These are phyloP conservation scores for Malurus elegans DNA, from an alignment of 2,113 vertebrate species.

Conservation along the genomic window DNA sequence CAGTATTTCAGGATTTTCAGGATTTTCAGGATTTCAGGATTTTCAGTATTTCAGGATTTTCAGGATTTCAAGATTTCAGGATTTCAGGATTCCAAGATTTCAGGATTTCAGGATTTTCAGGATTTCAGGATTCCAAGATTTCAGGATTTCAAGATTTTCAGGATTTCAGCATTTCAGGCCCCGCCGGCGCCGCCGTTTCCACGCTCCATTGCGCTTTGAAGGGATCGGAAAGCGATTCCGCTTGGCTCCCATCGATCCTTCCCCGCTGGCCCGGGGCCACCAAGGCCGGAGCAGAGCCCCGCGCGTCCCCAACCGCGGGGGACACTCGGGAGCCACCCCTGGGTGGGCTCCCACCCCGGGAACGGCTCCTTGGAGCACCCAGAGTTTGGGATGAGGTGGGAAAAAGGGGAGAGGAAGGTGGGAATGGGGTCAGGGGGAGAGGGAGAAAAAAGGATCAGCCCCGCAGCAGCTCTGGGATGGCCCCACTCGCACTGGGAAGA, in stretches of 20 bases:
- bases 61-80: too few species aligned
- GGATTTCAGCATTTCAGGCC: neutral
- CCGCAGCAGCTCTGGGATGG: too few species aligned
- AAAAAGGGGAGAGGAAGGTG: neutral
- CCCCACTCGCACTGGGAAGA: neutral
- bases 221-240: conserved; percentile 7
- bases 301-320: neutral
- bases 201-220: conserved; percentile 42
- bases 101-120: too few species aligned
- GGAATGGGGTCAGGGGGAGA: too few species aligned
- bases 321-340: rapidly evolving
- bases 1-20: too few species aligned
- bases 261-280: conserved; percentile 16
- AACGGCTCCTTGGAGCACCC: rapidly evolving
- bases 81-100: too few species aligned
- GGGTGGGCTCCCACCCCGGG: rapidly evolving
- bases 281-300: neutral
- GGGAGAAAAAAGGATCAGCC: neutral
- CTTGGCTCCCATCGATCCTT: conserved; percentile 32
- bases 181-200: rapidly evolving
- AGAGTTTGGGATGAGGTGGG: neutral
- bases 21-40: too few species aligned
- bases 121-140: too few species aligned
- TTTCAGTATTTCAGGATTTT: too few species aligned
- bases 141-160: neutral